These are phyloP conservation scores for Galeopsomyia nigrocyanea DNA, from an alignment of 2,888 invertebrate species.

Conservation along the genomic window DNA sequence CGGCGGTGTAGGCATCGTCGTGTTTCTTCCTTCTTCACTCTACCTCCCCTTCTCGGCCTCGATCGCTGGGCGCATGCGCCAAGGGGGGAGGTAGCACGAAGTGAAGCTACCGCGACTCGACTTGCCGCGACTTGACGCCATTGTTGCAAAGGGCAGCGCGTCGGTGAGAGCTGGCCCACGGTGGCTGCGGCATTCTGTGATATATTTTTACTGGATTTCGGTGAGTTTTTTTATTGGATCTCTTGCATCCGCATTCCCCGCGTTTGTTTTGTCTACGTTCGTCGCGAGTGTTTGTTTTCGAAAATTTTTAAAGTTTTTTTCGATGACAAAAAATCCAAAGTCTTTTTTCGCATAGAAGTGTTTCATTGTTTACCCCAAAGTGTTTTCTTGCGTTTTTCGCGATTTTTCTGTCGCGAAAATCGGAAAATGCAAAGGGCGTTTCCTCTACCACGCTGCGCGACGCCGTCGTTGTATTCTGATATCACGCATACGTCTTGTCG, in stretches of 20 bases:
- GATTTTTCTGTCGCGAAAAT: neutral
- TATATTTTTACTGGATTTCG: conserved; percentile 54
- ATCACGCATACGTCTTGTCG: too few species aligned
- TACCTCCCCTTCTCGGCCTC: conserved; percentile 25
- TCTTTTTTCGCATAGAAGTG: too few species aligned
- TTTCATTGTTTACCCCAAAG: too few species aligned
- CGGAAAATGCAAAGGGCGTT: conserved; percentile 22
- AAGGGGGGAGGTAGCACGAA: too few species aligned
- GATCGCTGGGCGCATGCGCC: conserved; percentile 40
- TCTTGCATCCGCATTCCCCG: too few species aligned
- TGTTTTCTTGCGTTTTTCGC: neutral
- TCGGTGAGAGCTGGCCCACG: conserved; percentile 54
- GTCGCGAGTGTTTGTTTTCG: too few species aligned
- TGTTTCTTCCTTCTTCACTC: neutral
- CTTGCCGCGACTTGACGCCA: conserved; percentile 59
- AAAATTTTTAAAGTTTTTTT: too few species aligned
- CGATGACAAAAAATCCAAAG: too few species aligned
- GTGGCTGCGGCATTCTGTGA: conserved; percentile 57
- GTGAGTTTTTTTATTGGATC: neutral
- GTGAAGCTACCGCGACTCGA: neutral
- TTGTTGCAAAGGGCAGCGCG: conserved; percentile 66
- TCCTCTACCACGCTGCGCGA: conserved; percentile 22
- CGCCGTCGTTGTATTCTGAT: neutral
- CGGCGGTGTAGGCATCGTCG: conserved; percentile 3
- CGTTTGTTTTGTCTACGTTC: too few species aligned